phyloP scores from a whole-genome alignment of 2,113 vertebrate species.

The Tupaia chinensis region DNA sequence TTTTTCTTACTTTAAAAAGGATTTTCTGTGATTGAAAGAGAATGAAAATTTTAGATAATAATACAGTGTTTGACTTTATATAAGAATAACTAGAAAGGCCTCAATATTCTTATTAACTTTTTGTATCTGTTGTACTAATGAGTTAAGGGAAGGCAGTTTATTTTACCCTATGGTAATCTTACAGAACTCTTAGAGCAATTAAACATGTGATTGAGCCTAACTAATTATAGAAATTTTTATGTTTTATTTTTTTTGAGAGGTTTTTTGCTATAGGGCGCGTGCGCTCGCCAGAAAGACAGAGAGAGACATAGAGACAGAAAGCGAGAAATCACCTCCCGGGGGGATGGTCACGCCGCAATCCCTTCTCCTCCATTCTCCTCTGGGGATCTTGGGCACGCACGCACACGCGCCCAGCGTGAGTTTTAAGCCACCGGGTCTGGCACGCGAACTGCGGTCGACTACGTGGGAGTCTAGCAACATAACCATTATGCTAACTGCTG shows the following conservation, averaged over 20 bases:
- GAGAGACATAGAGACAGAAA: no score
- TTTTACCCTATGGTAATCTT: constrained; percentile 56
- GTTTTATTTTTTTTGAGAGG: neutral
- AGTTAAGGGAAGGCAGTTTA: neutral
- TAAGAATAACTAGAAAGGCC: neutral
- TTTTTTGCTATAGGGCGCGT: no score
- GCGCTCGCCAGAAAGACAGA: no score
- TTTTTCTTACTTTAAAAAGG: neutral
- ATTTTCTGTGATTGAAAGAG: neutral
- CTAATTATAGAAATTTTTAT: neutral
- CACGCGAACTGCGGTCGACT: no score
- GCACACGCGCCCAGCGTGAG: no score
- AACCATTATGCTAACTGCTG: no score
- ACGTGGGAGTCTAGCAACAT: no score
- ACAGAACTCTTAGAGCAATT: constrained; percentile 55
- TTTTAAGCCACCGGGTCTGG: no score
- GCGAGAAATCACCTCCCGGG: no score
- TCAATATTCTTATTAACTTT: neutral
- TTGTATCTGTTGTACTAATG: neutral
- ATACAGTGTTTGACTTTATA: neutral
- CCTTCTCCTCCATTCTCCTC: no score
- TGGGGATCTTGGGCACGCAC: no score
- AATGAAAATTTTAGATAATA: neutral
- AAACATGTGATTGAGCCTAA: neutral
- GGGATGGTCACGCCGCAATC: no score